phyloP scores from a whole-genome alignment of 2,113 vertebrate species.

The Patagioenas fasciata region DNA sequence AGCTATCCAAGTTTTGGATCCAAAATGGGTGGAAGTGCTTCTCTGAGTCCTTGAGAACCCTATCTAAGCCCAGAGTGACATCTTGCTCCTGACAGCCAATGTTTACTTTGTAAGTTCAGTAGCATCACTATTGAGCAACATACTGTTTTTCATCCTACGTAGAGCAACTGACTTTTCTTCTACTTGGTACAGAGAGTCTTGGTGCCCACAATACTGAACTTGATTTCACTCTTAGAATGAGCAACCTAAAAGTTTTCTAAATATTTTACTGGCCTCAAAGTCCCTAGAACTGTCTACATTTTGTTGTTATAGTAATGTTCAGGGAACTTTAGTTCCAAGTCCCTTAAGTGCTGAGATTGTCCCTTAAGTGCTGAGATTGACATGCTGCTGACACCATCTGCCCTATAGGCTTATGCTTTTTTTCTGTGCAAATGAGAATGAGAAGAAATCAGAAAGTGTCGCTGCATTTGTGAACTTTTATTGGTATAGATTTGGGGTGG shows the following conservation, averaged over 20 bases:
- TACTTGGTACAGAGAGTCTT: fast-evolving
- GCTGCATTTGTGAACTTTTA: background rate
- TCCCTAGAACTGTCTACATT: background rate
- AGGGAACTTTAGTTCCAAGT: background rate
- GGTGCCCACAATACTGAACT: background rate
- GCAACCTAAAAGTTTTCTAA: background rate
- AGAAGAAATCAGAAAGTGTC: background rate
- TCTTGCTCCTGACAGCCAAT: background rate
- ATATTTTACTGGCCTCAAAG: background rate
- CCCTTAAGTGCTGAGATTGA: background rate
- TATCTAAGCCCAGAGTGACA: background rate
- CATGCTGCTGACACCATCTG: background rate
- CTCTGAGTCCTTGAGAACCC: background rate
- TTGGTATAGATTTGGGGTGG: slow-evolving; percentile 10
- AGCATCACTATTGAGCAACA: background rate
- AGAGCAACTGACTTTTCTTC: background rate
- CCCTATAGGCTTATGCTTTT: background rate
- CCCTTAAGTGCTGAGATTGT: background rate
- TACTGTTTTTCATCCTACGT: background rate
- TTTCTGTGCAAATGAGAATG: background rate
- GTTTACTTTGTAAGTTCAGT: background rate
- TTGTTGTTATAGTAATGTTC: background rate
- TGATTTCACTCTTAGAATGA: background rate
- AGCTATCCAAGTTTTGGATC: background rate
- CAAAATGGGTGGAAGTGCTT: background rate